phyloP scores from a whole-genome alignment of 2,888 invertebrate genomes.

The Marasmarcha lunaedactyla region DNA sequence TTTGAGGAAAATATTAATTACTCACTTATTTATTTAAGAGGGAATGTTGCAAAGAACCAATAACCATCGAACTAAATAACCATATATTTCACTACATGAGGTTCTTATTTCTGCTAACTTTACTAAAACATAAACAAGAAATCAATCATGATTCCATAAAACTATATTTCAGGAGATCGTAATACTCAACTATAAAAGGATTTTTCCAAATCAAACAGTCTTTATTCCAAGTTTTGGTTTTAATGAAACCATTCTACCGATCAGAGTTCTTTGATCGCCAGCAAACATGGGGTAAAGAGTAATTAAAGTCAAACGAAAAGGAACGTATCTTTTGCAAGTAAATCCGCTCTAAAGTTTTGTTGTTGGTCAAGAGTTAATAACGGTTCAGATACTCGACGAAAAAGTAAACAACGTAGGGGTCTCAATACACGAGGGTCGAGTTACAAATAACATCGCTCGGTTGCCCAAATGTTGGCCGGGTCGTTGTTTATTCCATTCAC shows the following conservation, averaged over 20 bases:
- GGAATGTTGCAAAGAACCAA: no score
- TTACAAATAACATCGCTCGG: neutral
- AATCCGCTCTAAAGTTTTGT: constrained; percentile 24
- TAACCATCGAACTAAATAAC: no score
- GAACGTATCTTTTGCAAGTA: constrained; percentile 20
- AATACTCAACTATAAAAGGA: no score
- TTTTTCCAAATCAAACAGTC: no score
- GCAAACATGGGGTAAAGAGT: neutral
- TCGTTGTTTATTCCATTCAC: constrained; percentile 1
- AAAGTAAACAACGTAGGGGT: constrained; percentile 29
- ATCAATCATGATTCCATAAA: no score
- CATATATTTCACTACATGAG: no score
- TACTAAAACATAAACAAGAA: no score
- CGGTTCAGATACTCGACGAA: constrained; percentile 30
- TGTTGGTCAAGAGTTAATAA: constrained; percentile 29
- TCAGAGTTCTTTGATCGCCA: neutral
- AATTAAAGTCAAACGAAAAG: constrained; percentile 9
- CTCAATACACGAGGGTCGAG: constrained; percentile 6
- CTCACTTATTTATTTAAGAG: no score
- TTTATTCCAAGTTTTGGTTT: no score
- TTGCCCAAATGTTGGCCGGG: neutral
- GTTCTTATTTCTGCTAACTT: no score
- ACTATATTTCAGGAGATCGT: no score
- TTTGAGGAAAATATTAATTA: no score
- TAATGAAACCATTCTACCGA: neutral